Evolutionary conservation across 2,888 invertebrate genomes (phyloP), one percentile per base, ranked within the genome.

Genomic region (Pyrocoelia pectoralis): DNA sequence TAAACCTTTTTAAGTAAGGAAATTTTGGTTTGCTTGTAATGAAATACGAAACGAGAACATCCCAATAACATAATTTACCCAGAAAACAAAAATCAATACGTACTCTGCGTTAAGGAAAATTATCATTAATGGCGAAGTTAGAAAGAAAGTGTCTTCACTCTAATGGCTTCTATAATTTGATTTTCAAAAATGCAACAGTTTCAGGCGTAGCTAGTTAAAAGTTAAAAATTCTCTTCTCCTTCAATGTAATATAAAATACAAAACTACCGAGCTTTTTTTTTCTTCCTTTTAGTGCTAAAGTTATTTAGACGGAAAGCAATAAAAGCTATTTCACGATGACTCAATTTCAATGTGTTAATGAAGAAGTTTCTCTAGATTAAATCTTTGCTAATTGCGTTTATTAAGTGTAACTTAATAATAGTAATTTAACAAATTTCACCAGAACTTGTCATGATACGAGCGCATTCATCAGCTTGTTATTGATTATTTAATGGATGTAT

Each of bases 141-240:
- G 33, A 33, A 33, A 33, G 33, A 33, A 33, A 33, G n/a, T 33
- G 33, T n/a, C 2, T 33, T 33, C 33, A 33, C 33, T 33, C 33
- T 33, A 33, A 33, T 33, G 33, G 33, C 33, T 33, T 33, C 33
- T n/a, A 33, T 33, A 33, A 33, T 33, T 33, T n/a, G 33, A n/a
- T 8, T 33, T 33, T 33, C 3, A 33, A 33, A 33, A 33, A 33
- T 33, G 33, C 33, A 33, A 24, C 24, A 33, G 33, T 33, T n/a
- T 33, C 33, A 2, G 33, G 33, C 9, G 33, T 33, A 33, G 33
- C 33, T 33, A 33, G 33, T 33, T 33, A 33, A n/a, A 33, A 33
- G 33, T 33, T 33, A 33, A 33, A 33, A 33, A 24, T 24, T 24
- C 24, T 24, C 33, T 2, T n/a, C 8, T n/a, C 33, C 8, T 33